These are phyloP conservation scores for Heliconius cydno DNA, from an alignment of 2,888 invertebrate genomes.

Conservation along the genomic window DNA sequence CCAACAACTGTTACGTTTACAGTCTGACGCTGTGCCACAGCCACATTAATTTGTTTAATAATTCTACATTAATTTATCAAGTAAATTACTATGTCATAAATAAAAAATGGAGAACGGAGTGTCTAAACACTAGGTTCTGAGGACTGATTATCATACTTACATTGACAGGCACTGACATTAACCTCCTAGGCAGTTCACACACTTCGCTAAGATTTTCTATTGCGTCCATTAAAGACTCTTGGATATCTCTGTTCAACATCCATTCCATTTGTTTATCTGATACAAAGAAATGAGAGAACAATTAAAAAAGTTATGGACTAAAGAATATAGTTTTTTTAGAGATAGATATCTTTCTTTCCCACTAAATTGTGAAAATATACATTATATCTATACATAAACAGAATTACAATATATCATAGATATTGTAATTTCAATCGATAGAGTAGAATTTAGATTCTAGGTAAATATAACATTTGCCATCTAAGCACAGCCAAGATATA, in stretches of 20 bases:
- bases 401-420: too few relatives aligned
- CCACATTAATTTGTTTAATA: not conserved
- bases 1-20: too few relatives aligned
- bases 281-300: too few relatives aligned
- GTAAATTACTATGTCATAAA: not conserved
- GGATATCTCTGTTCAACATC: slow-evolving; percentile 88
- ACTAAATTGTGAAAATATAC: too few relatives aligned
- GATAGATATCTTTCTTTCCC: too few relatives aligned
- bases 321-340: too few relatives aligned
- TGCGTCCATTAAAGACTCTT: slow-evolving; percentile 89
- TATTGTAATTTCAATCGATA: too few relatives aligned
- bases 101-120: not conserved
- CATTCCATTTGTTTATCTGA: slow-evolving; percentile 95
- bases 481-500: too few relatives aligned
- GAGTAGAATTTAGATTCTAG: too few relatives aligned
- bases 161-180: slow-evolving; percentile 84
- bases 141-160: slow-evolving; percentile 70
- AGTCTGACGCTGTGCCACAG: too few relatives aligned
- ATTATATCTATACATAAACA: too few relatives aligned
- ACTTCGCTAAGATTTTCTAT: slow-evolving; percentile 84
- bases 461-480: too few relatives aligned
- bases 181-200: slow-evolving; percentile 86
- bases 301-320: not conserved
- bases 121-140: not conserved
- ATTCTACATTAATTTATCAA: not conserved